These are phyloP conservation scores for Hylia prasina DNA, from an alignment of 2,113 vertebrate genomes.

Conservation along the genomic window DNA sequence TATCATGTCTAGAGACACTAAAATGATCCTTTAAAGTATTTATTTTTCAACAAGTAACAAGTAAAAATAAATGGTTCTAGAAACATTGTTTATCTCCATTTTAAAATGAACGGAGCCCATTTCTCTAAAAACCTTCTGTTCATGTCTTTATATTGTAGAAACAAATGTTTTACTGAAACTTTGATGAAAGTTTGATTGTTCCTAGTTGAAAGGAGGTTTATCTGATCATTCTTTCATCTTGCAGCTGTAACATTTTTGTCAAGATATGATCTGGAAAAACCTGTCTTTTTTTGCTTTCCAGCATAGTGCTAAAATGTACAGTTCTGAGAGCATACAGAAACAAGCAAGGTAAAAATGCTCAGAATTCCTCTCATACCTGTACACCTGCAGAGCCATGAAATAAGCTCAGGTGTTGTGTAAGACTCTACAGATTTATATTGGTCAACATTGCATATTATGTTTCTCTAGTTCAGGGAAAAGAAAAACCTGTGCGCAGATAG, in stretches of 20 bases:
- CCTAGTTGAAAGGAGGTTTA: neutral
- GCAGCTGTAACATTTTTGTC: neutral
- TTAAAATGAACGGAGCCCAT: neutral
- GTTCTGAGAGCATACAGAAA: neutral
- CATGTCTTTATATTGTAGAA: neutral
- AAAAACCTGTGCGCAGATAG: neutral
- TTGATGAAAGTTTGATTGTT: neutral
- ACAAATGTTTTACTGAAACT: neutral
- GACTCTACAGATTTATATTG: neutral
- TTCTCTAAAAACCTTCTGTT: neutral
- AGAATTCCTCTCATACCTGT: neutral
- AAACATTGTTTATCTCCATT: neutral
- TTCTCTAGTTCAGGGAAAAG: neutral
- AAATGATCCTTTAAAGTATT: neutral
- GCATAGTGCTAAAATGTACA: neutral
- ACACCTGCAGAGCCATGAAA: neutral
- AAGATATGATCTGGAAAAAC: neutral
- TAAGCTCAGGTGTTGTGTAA: neutral
- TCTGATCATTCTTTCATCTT: neutral
- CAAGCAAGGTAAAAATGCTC: neutral
- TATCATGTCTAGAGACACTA: neutral
- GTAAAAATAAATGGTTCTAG: neutral
- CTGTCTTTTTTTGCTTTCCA: neutral
- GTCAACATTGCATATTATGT: neutral
- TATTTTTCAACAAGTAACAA: neutral